Base-by-base conservation (phyloP, 2,113 vertebrate genomes). In the Orcinus orca region DNA sequence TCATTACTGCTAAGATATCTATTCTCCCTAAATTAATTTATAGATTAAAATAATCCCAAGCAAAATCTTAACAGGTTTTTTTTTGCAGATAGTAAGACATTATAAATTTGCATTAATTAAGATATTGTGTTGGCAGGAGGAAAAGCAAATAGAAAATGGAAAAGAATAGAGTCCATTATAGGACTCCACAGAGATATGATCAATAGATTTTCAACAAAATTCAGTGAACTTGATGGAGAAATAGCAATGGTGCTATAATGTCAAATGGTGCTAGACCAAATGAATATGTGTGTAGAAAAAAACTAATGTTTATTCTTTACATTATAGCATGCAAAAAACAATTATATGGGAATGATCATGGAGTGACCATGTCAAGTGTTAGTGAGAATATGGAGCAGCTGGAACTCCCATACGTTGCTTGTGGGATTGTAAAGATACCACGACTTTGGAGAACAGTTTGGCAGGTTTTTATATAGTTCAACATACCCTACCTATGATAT, bases 161-260 rank as follows among this genome's bases (percentile, higher is more conserved):
- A 86, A 53, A 73, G 1, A 71, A 84, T 11, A 62, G n/a, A 79
- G 20, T 76, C 4, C 4, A 23, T 77, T 58, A 53, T 85, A 95
- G 36, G 80, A 41, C 41, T 5, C 13, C 12, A n/a, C 29, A 70
- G 25, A 44, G 21, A 80, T 90, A 60, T 33, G 65, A 47, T 65
- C 29, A 93, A 83, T 36, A 77, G n/a, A 93, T 91, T 86, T 77
- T 88, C 60, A 93, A 93, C n/a, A 68, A 91, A 92, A 88, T 67
- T 63, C 13, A 65, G n/a, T 25, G n/a, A 91, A 84, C 41, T 73
- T 2, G 47, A 25, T 47, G 8, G 13, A 65, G 20, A 65, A 88
- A 81, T 79, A 62, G 25, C 44, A 96, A 58, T 33, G 23, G 17
- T 62, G 1, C 5, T 68, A 3, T n/a, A n/a, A 67, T 1, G 76